phyloP scores from a whole-genome alignment of 1,140 invertebrate species.

The Nylanderia fulva region DNA sequence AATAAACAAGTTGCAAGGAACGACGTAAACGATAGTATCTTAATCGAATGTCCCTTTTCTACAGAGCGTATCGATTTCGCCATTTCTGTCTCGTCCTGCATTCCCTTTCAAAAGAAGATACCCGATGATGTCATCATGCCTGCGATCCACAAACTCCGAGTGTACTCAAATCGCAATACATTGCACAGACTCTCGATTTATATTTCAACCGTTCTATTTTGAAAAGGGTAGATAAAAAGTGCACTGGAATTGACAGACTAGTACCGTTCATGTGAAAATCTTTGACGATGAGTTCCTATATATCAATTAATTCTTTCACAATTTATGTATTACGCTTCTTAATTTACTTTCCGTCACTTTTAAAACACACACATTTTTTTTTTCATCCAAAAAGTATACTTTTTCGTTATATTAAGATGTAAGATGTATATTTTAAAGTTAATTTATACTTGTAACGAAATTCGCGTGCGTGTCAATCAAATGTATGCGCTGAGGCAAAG shows the following conservation, averaged over 20 bases:
- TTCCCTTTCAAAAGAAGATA: constrained; percentile 45
- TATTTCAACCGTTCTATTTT: background rate
- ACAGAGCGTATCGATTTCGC: constrained; percentile 36
- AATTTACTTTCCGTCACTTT: too few relatives aligned
- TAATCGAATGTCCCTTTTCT: background rate
- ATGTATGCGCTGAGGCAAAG: background rate
- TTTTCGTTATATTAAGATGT: background rate
- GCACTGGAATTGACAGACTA: too few relatives aligned
- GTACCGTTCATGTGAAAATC: too few relatives aligned
- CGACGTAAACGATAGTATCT: background rate
- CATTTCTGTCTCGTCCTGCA: constrained; percentile 27
- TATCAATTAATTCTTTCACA: too few relatives aligned
- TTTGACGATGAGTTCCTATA: too few relatives aligned
- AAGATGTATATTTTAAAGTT: background rate
- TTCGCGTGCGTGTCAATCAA: background rate
- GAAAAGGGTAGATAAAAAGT: background rate
- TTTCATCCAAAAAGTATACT: background rate
- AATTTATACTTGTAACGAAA: background rate
- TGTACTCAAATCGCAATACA: background rate
- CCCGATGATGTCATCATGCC: constrained; percentile 34
- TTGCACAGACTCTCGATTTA: background rate
- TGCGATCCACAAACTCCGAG: constrained; percentile 29
- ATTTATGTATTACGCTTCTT: too few relatives aligned
- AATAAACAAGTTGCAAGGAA: background rate
- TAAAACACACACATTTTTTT: too few relatives aligned